These are phyloP conservation scores for Otocyon megalotis DNA, from an alignment of 2,113 vertebrate species.

Conservation along the genomic window DNA sequence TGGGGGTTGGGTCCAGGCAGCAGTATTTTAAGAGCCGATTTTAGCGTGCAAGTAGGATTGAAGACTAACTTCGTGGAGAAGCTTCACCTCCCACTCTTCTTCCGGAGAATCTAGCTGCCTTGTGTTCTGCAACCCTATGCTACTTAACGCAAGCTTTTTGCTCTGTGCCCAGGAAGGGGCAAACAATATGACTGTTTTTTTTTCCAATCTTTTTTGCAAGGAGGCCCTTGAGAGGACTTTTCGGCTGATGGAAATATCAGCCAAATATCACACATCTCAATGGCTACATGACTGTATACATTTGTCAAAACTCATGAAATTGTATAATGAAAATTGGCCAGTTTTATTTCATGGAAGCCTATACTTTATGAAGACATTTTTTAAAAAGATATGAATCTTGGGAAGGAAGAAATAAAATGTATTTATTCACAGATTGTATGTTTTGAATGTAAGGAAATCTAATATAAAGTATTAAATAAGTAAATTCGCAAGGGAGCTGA, in stretches of 20 bases:
- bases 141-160: neutral
- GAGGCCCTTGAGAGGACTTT: neutral
- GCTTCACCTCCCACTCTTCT: neutral
- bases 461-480: neutral
- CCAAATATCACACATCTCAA: neutral
- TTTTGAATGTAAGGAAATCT: neutral
- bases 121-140: neutral
- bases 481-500: slow-evolving; percentile 13
- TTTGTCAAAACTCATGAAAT: slow-evolving; percentile 22
- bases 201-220: neutral
- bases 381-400: neutral
- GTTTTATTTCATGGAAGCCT: neutral
- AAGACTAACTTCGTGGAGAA: neutral
- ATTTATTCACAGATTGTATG: neutral
- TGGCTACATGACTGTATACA: neutral
- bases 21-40: neutral
- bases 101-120: neutral
- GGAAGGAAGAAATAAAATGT: neutral
- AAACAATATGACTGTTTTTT: neutral
- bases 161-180: neutral
- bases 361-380: neutral
- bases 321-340: neutral
- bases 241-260: neutral
- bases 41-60: neutral
- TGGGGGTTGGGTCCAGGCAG: neutral